Percentiles rank a stretch among this genome's conserved stretches.
Conservation (phyloP, 2,797 vertebrate genomes). For the Sorex maritimensis region DNA sequence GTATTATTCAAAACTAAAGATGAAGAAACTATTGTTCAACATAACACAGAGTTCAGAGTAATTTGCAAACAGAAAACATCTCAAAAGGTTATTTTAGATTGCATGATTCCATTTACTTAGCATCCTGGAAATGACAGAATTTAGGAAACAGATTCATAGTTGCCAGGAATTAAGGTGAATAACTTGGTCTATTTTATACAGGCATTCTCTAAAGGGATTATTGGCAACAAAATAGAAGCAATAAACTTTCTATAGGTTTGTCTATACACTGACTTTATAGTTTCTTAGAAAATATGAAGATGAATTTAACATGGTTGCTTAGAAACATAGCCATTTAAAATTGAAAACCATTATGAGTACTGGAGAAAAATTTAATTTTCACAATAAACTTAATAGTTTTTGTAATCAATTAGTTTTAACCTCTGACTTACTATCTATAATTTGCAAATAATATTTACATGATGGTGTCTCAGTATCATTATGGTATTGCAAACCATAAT, state of each 20-base stretch:
- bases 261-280: neutral
- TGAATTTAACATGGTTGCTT: neutral
- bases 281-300: slow-evolving; percentile 6
- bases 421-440: neutral
- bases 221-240: neutral
- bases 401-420: slow-evolving; percentile 3
- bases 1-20: neutral
- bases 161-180: neutral
- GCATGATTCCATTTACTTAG: neutral
- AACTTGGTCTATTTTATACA: neutral
- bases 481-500: no score
- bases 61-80: neutral
- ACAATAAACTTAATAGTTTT: neutral
- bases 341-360: neutral
- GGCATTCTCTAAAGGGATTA: neutral
- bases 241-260: neutral
- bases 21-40: neutral
- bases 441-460: neutral
- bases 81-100: neutral
- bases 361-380: neutral
- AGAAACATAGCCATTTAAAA: slow-evolving; percentile 2
- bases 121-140: neutral
- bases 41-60: neutral
- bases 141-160: neutral
- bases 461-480: no score